Evolutionary conservation across 1,140 invertebrate species (phyloP), one percentile per base, ranked within the genome.

Genomic region (Hyles vespertilio): DNA sequence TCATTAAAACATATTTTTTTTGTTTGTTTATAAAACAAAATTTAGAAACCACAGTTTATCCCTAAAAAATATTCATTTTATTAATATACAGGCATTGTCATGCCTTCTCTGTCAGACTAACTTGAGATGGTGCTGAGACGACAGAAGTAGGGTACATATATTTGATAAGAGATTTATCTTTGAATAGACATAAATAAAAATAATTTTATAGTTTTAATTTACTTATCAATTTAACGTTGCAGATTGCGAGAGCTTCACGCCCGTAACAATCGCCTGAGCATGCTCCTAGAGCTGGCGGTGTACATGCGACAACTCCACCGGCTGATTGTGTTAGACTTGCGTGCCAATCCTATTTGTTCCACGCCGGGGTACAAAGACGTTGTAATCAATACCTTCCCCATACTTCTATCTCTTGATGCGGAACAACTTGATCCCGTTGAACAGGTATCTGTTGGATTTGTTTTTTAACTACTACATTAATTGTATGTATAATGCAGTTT

Each of bases 201-300:
- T 22, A 22, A 22, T 2, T 22, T 22, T 22, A 2, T 22, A 22
- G 0, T 22, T 11, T 22, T 32, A 32, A 8, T 32, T 52, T 45
- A 7, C 36, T 12, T 6, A 53, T 4, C 43, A 44, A 44, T 4
- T 12, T 44, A 2, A 52, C 40, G 5, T 50, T 56, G 34, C 63
- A 88, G 85, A 62, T 67, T 88, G 32, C 67, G 70, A n/a, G 81
- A 87, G 54, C 58, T 89, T 3, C 74, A 84, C 54, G 75, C 66
- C 0, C 70, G 83, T 5, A 87, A 89, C 58, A 89, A 89, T 54
- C 52, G 72, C 2, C 59, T 87, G 1, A 63, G 67, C 40, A 56
- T 69, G 10, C 56, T 86, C 5, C 61, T 86, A 9, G 84, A 89
- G 45, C 64, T 89, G 34, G 81, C 81, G 2, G 70, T 86, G 8